Base-by-base conservation (phyloP, 2,113 vertebrate species). In the Dicentrarchus labrax region DNA sequence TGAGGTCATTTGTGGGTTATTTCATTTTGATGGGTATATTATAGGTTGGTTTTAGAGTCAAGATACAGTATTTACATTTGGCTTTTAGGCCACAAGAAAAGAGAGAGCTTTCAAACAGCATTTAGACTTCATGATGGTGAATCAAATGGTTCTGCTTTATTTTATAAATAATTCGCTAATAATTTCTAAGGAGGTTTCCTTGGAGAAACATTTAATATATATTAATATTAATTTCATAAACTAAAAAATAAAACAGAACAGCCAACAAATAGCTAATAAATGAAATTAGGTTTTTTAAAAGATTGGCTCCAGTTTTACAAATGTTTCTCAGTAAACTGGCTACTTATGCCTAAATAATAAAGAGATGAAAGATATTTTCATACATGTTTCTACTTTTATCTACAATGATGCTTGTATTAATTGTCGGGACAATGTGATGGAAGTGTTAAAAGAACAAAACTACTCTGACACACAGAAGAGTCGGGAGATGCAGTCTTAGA, bases 401-500 rank as follows among this genome's bases (percentile, higher is more conserved):
- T 15, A 41, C 6, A 43, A 9, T 6, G 6, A 19, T 48, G 13
- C 9, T 72, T 47, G 15, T 13, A 8, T 64, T 64, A 16, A 45
- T 70, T 21, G 9, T 59, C 11, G 39, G 6, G 24, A 5, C 15
- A 22, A 38, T 65, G 11, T 8, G 59, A 43, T 71, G 21, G 38
- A 73, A 45, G 8, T 30, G 13, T 13, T 16, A 13, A 1, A 4
- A 60, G 24, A 89, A 47, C 0, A 19, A 53, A 84, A 60, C 5
- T 24, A 17, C 66, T 56, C 62, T 22, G 47, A 80, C 74, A 86
- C 57, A 84, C 19, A 80, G 17, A 88, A 54, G 54, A 86, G 24
- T 72, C 60, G 87, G 57, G n/a, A 75, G 39, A 51, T 92, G 91
- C 91, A 91, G 90, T 94, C 93, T 92, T 94, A 93, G 88, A 96